Base-by-base conservation (phyloP, 2,113 vertebrate species). In the Penelope pileata region DNA sequence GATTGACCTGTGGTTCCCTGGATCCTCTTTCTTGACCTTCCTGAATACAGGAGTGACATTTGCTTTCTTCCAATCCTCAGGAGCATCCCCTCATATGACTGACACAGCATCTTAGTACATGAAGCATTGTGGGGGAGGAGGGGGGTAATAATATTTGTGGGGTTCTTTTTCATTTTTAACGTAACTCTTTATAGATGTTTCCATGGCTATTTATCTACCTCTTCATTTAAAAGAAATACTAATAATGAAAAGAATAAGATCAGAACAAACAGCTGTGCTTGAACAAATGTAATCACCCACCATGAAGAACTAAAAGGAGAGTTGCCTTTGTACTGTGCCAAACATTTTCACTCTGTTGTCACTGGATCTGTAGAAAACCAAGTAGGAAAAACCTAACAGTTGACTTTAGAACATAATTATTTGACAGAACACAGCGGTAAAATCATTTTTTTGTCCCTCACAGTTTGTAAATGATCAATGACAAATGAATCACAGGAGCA, bases 61-160 rank as follows among this genome's bases (percentile, higher is more conserved):
- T 69, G 56, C 58, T 75, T 83, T 76, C 43, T 78, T 75, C 51
- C 21, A 30, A 7, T 62, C 56, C 36, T 84, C 47, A 48, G 45
- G 27, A 86, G 73, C 1, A 0, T 27, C 6, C 23, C 14, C 5
- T 83, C 11, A 43, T 53, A 47, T 26, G 64, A 0, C 3, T n/a
- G 14, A 38, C 7, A 56, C 47, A 47, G 15, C 68, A 80, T 73
- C n/a, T 43, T 69, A 76, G 30, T 42, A 54, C 38, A 74, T 32
- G 62, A 66, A 86, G 66, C 56, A 66, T 1, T 38, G 9, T 18
- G 16, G 21, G 6, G 3, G 3, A 1, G 45, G 75, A 40, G n/a
- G 5, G 3, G 3, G 2, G 45, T 78, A 40, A 48, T 77, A 93
- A 47, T 3, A 64, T 72, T 51, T 56, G 11, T 73, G n/a, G 14